Base-by-base conservation (phyloP, 2,797 vertebrate genomes). In the Enteromius anoplus region DNA sequence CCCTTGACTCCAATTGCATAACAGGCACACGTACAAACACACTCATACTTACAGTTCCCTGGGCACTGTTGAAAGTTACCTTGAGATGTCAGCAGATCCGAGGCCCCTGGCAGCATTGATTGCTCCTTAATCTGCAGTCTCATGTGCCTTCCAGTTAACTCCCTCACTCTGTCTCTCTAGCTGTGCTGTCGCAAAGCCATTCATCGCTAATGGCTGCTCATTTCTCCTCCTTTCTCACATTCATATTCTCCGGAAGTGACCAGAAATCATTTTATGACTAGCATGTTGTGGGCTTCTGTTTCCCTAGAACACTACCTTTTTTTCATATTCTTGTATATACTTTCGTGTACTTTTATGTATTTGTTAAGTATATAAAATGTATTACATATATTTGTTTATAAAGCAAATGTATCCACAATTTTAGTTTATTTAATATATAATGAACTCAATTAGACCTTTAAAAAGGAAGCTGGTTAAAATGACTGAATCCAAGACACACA, bases 121-220 rank as follows among this genome's bases (percentile, higher is more conserved):
- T 90, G 90, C 87, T 86, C 72, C 88, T 89, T 92, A 91, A 93
- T 92, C 87, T 88, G 66, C 84, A 60, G 83, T 60, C 86, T 89
- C 45, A 73, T 26, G 81, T 81, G 87, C 23, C 4, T 37, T 69
- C 78, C 53, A 51, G 66, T 26, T 72, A 49, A 14, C 45, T 64
- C n/a, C 42, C 40, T 78, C 21, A 6, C 21, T 32, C 73, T 51
- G 26, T 49, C 65, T 87, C 80, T 40, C 68, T 77, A 68, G 64
- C 15, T 60, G 71, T 32, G 64, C 68, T 58, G 29, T 5, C 1
- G 83, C 80, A 34, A 81, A 84, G 68, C 71, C 40, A 9, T 65
- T 73, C 81, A 85, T 85, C 87, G 83, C 47, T 83, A 53, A 81
- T 51, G 75, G 83, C 78, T 45, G 70, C 47, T 70, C 81, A 77